Percentiles rank a stretch among this genome's conserved stretches.
These are phyloP conservation scores for Drosophila persimilis DNA, from an alignment of 1,140 invertebrate genomes.

Conservation along the genomic window DNA sequence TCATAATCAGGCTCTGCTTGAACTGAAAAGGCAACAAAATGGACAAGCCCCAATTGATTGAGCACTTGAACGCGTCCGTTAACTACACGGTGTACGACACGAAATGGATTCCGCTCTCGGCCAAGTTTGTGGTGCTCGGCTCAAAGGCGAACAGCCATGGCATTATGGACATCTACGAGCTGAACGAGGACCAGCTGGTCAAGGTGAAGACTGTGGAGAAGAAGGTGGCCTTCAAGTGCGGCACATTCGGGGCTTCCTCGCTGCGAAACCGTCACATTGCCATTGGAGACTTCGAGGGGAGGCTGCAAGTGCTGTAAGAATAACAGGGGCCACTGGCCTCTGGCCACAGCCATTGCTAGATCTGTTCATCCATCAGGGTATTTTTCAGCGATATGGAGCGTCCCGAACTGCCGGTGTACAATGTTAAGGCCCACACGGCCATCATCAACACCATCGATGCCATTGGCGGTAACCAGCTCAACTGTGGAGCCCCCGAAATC, in stretches of 20 bases:
- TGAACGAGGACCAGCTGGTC: slow-evolving; percentile 88
- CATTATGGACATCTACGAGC: slow-evolving; percentile 93
- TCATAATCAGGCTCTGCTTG: slow-evolving; percentile 10
- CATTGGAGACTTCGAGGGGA: slow-evolving; percentile 95
- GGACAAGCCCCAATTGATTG: slow-evolving; percentile 94
- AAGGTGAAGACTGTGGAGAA: slow-evolving; percentile 90
- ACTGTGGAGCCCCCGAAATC: slow-evolving; percentile 96
- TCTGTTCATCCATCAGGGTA: not conserved
- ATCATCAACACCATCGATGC: slow-evolving; percentile 97
- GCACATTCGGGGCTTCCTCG: slow-evolving; percentile 94
- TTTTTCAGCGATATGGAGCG: slow-evolving; percentile 91
- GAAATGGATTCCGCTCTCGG: slow-evolving; percentile 97
- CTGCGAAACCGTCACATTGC: slow-evolving; percentile 91
- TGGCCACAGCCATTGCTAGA: not conserved
- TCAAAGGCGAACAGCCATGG: slow-evolving; percentile 92
- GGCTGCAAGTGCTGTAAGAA: slow-evolving; percentile 91
- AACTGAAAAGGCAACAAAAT: slow-evolving; percentile 52
- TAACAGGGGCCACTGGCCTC: no score
- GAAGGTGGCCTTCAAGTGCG: slow-evolving; percentile 94
- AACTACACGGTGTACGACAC: slow-evolving; percentile 95
- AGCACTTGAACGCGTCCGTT: slow-evolving; percentile 92
- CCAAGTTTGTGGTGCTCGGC: slow-evolving; percentile 96
- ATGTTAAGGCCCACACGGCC: slow-evolving; percentile 91
- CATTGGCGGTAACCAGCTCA: slow-evolving; percentile 91
- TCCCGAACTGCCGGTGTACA: slow-evolving; percentile 88